Evolutionary conservation across 2,888 invertebrate genomes (phyloP), one percentile per base, ranked within the genome.

Genomic region (Pammene fasciana): DNA sequence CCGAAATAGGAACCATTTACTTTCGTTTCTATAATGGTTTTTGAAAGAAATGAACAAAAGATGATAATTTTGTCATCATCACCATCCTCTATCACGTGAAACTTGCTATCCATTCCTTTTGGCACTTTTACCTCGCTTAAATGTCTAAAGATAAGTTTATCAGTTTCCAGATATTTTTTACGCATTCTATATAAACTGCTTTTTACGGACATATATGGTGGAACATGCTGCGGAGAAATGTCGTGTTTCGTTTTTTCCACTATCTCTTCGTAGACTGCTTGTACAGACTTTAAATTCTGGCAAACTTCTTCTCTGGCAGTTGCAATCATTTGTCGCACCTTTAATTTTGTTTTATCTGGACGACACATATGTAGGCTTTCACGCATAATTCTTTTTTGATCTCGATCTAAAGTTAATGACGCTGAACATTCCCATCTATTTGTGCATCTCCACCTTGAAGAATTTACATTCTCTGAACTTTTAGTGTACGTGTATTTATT

Each of bases 301-400:
- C 59, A 59, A 45, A 59, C 59, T n/a, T 59, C 59, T 59, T 45
- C 59, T 59, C 26, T 59, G 26, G 45, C 45, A 34, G 26, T 45
- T 59, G 59, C 26, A 18, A 34, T 45, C 18, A 45, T 59, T 45
- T 59, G 18, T 13, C 59, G 45, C 59, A 45, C 45, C 59, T 45
- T 34, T 26, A 59, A 59, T 26, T 45, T 59, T 59, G n/a, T 59
- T 59, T 45, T 59, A 26, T 45, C 45, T 45, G 59, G 59, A 26
- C 26, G 45, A 45, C 59, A 59, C 34, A 26, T 34, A n/a, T 59
- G 59, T 45, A 45, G 14, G 45, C 26, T 34, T 45, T 45, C 45
- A 13, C 26, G 26, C 45, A 18, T n/a, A 18, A 45, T 43, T 26
- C 13, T 45, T 43, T 6, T 43, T 18, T 16, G 18, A 43, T 43